Conservation (phyloP, 2,797 vertebrate species). For the Myotis vivesi region DNA sequence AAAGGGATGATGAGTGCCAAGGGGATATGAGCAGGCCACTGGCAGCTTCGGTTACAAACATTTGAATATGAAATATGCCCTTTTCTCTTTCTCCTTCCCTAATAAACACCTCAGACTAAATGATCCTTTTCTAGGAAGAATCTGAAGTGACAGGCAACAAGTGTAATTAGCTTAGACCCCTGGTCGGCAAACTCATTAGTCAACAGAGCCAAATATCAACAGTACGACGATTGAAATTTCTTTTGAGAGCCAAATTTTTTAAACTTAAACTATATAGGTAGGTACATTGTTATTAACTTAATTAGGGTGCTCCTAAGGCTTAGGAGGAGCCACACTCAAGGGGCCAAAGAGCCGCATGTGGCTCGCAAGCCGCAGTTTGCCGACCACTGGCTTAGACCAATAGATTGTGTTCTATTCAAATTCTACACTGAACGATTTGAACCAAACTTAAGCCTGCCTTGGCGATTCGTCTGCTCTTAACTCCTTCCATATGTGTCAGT, state of each 20-base stretch:
- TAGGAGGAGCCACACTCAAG: no score
- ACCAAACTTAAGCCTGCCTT: background rate
- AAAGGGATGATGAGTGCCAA: background rate
- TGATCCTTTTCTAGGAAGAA: background rate
- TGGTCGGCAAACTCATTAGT: no score
- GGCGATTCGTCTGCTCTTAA: background rate
- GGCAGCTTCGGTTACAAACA: background rate
- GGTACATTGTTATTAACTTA: no score
- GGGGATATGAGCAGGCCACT: background rate
- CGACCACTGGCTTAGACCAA: background rate
- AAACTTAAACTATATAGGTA: no score
- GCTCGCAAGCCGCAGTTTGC: no score
- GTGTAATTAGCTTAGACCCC: background rate
- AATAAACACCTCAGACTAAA: slow-evolving; percentile 37
- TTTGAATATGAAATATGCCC: slow-evolving; percentile 11
- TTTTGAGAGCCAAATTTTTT: no score
- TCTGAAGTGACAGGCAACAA: background rate
- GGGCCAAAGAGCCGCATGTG: no score
- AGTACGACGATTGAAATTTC: no score
- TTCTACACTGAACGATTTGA: background rate
- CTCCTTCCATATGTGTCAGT: background rate
- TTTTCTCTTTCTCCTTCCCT: background rate
- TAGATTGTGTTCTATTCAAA: background rate
- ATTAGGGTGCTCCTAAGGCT: no score
- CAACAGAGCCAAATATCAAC: no score